These are phyloP conservation scores for Frieseomelitta varia DNA, from an alignment of 1,140 invertebrate species.

Conservation along the genomic window DNA sequence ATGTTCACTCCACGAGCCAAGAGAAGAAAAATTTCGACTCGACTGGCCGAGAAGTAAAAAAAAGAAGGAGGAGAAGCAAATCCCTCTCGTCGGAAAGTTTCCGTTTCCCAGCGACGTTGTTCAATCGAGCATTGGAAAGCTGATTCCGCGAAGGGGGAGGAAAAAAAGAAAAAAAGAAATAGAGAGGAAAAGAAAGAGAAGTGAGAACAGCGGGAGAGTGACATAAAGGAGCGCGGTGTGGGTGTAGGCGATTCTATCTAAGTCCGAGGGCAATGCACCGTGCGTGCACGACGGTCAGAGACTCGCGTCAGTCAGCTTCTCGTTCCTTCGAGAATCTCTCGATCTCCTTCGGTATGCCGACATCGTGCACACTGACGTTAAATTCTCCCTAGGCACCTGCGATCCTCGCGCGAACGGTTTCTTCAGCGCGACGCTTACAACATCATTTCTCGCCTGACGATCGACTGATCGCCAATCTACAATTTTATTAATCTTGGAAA, in stretches of 20 bases:
- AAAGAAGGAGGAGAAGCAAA: no score
- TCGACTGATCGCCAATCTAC: no score
- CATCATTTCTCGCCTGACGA: no score
- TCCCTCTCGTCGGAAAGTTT: neutral
- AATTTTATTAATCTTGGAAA: no score
- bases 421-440: neutral
- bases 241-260: constrained; percentile 66
- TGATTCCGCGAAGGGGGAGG: neutral
- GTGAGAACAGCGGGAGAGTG: constrained; percentile 35
- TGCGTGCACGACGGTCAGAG: neutral
- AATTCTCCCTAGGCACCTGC: constrained; percentile 54
- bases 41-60: no score
- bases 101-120: neutral
- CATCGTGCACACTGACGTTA: constrained; percentile 8
- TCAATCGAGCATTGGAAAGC: neutral
- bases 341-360: constrained; percentile 58
- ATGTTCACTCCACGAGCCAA: no score
- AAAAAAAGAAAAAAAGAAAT: constrained; percentile 3
- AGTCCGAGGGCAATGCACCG: constrained; percentile 63
- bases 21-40: no score
- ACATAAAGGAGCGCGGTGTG: constrained; percentile 58
- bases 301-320: constrained; percentile 49
- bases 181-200: neutral
- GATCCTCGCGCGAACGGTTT: neutral
- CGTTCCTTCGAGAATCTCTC: constrained; percentile 52